Percentiles rank a stretch among this genome's conserved stretches.
Conservation (phyloP, 2,113 vertebrate genomes). For the Misgurnus anguillicaudatus region DNA sequence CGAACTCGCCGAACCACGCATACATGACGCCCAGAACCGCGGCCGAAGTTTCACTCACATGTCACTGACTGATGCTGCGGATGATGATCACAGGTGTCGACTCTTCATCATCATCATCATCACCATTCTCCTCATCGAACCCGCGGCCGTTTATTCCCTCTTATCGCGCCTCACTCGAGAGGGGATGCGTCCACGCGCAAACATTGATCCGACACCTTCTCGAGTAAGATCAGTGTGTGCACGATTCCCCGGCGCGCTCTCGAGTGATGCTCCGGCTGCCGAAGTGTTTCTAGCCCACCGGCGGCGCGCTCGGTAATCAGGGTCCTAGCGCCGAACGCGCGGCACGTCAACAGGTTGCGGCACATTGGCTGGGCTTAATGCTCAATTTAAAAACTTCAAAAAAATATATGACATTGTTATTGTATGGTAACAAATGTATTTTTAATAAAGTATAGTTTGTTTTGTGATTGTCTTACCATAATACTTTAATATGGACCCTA, state of each 20-base stretch:
- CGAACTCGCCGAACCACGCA: not conserved
- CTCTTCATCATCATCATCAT: constrained; percentile 26
- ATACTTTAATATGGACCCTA: too few species aligned
- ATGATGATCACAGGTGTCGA: constrained; percentile 15
- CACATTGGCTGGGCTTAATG: not conserved
- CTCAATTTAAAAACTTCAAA: too few species aligned
- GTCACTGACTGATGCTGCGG: constrained; percentile 33
- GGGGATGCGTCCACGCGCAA: not conserved
- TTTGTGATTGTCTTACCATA: too few species aligned
- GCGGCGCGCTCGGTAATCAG: constrained; percentile 6
- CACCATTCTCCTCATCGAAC: constrained; percentile 7
- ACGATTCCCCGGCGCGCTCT: not conserved
- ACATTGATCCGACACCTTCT: not conserved
- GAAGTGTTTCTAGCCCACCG: not conserved
- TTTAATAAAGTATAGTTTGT: too few species aligned
- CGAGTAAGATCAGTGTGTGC: not conserved
- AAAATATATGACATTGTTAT: too few species aligned
- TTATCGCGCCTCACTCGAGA: constrained; percentile 6
- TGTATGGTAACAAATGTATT: too few species aligned
- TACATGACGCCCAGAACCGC: not conserved
- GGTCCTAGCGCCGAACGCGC: not conserved
- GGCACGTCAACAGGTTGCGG: constrained; percentile 16
- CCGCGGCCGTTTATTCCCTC: constrained; percentile 12
- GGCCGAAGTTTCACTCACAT: constrained; percentile 39
- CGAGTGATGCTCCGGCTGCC: not conserved